Base-by-base conservation (phyloP, 2,888 invertebrate species). In the Drosophila niveifrons region DNA sequence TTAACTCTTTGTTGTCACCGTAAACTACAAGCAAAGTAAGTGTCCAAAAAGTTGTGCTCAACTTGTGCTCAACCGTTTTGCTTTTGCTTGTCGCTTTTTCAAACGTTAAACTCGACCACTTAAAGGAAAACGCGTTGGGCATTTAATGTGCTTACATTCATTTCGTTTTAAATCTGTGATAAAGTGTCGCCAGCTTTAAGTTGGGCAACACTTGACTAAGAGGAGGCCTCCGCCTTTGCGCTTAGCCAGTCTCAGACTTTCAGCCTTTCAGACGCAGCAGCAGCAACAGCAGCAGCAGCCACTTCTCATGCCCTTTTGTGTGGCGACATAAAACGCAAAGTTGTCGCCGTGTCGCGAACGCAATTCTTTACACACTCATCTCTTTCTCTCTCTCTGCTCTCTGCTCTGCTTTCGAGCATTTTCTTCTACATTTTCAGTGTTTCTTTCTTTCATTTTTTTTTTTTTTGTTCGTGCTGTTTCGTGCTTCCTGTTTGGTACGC, bases 61-160 rank as follows among this genome's bases (percentile, higher is more conserved):
- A 50, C 53, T 39, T 55, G 13, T 23, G 31, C n/a, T n/a, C n/a
- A 2, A 15, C 7, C 10, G n/a, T 29, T 29, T 57, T 18, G 46
- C 18, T 39, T 18, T 18, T 53, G 13, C 31, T 29, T 13, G 39
- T 41, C 39, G 39, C 23, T 56, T 48, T 55, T 29, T 56, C 57
- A 51, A 23, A 23, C 29, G 34, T 39, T 56, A 63, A 66, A 53
- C 44, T 58, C 51, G 8, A 7, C 2, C 74, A 79, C 73, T 83
- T 81, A 69, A 79, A 81, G 70, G 66, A 56, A 61, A 67, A 58
- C 36, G 75, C 70, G 66, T 43, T 64, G 72, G 75, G 64, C 80
- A 78, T 87, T 87, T 83, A 87, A 84, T 87, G 87, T 87, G 87
- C 83, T 84, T 82, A 78, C 87, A 84, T 81, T 87, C 82, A 75